Conservation (phyloP, 2,113 vertebrate species). For the Cricetomys ansorgei region DNA sequence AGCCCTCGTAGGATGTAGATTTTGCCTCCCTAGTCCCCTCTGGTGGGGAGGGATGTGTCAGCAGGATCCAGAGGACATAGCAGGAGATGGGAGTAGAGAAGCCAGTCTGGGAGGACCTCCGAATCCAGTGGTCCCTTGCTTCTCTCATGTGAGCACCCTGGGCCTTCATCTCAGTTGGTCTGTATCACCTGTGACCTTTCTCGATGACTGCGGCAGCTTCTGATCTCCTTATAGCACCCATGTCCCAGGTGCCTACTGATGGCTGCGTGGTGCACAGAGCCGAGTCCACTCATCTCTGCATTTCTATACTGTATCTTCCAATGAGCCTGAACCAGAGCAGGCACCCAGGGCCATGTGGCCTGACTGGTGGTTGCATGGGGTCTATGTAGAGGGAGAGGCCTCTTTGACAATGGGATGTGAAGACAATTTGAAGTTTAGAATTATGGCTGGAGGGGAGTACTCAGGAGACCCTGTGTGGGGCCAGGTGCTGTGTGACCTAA, state of each 20-base stretch:
- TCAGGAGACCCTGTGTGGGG: background rate
- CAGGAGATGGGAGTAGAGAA: background rate
- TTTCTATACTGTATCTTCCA: background rate
- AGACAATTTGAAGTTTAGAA: background rate
- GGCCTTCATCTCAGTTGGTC: background rate
- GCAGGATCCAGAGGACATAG: background rate
- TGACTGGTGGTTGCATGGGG: background rate
- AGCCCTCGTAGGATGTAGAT: background rate
- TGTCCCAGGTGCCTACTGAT: background rate
- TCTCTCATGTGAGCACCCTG: background rate
- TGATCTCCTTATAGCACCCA: too few relatives aligned
- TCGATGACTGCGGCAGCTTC: background rate
- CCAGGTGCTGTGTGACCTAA: too few relatives aligned
- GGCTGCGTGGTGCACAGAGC: background rate
- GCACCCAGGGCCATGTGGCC: background rate
- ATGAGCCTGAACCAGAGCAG: background rate
- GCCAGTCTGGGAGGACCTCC: background rate
- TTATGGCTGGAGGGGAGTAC: background rate
- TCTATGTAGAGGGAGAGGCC: too few relatives aligned
- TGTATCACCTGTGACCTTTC: background rate
- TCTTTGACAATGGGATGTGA: background rate
- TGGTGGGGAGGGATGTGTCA: background rate
- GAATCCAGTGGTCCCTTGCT: background rate
- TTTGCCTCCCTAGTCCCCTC: background rate
- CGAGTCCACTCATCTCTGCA: fast-evolving